Evolutionary conservation across 2,797 vertebrate genomes (phyloP).

Genomic region (Pagetopsis macropterus): DNA sequence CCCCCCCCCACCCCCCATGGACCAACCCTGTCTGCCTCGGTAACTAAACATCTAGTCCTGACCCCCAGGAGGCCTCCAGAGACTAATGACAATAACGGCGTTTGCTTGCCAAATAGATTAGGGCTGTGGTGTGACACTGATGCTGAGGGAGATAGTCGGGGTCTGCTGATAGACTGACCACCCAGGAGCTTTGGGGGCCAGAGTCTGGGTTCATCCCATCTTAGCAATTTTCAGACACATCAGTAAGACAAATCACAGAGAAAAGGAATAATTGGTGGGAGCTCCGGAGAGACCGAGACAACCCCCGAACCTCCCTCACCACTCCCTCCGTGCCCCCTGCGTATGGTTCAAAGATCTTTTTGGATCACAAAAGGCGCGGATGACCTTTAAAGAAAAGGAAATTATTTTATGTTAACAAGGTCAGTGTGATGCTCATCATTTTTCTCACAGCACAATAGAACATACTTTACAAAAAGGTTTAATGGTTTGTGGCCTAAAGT

Average conservation of each 20-base stretch:
- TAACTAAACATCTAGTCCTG: constrained; percentile 77
- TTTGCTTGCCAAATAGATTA: constrained; percentile 81
- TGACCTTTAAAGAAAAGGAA: constrained; percentile 49
- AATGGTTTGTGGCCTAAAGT: not conserved
- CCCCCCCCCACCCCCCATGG: constrained; percentile 41
- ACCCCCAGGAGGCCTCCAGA: constrained; percentile 68
- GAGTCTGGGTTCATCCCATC: constrained; percentile 67
- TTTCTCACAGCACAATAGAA: constrained; percentile 24
- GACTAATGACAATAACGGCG: constrained; percentile 71
- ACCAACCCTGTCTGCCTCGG: constrained; percentile 65
- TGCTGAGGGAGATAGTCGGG: constrained; percentile 56
- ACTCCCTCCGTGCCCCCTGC: constrained; percentile 31
- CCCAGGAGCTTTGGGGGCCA: constrained; percentile 73
- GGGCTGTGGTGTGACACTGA: constrained; percentile 64
- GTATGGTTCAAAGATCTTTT: constrained; percentile 67
- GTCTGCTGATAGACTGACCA: constrained; percentile 78
- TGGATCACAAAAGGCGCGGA: constrained; percentile 54
- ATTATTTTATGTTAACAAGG: constrained; percentile 67
- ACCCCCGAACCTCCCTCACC: constrained; percentile 40
- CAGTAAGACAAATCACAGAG: constrained; percentile 70
- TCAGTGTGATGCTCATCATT: constrained; percentile 42
- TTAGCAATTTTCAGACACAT: constrained; percentile 70
- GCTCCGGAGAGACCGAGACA: constrained; percentile 38
- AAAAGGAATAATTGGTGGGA: constrained; percentile 67
- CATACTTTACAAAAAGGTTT: not conserved